Base-by-base conservation (phyloP, 2,113 vertebrate genomes). In the Ovis aries region DNA sequence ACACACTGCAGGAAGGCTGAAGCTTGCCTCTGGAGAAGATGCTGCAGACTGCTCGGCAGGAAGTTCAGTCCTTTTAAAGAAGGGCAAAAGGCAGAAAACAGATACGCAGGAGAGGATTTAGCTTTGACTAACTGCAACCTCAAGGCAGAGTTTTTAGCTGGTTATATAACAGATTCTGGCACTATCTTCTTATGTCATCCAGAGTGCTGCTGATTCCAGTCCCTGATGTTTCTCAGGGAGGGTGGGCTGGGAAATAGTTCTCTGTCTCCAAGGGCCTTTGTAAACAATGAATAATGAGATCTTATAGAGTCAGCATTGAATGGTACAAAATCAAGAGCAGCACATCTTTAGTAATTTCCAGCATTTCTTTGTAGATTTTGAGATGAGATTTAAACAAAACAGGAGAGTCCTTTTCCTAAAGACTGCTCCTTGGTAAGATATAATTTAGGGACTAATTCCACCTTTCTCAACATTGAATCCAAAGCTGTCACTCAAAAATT, bases 291-390 rank as follows among this genome's bases (percentile, higher is more conserved):
- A 57, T 40, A 48, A 87, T 80, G 67, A 74, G 50, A 57, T 86
- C 36, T 67, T 91, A 78, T 12, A 60, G 64, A 90, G 74, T 29
- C 33, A 77, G 64, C 64, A 91, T 33, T 80, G 31, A 71, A 19
- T 25, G 45, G 36, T 48, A 93, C 43, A 80, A 92, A 95, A 80
- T 57, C 74, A 33, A 94, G 36, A 91, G 29, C 31, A 71, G 40
- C 50, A 48, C 17, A 80, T 55, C 36, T 85, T 36, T 81, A 93
- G 31, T 40, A 82, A 94, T 94, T 67, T 88, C 60, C 14, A 85
- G 82, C 23, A 90, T 92, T 90, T 95, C 59, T 88, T 43, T 93
- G 50, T 71, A 95, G n/a, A 85, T 92, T 91, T 93, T 78, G 59
- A 97, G 43, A 95, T 5, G 43, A 97, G 62, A 88, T 82, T 88